Conservation (phyloP, 2,888 invertebrate species). For the Limenitis camilla region DNA sequence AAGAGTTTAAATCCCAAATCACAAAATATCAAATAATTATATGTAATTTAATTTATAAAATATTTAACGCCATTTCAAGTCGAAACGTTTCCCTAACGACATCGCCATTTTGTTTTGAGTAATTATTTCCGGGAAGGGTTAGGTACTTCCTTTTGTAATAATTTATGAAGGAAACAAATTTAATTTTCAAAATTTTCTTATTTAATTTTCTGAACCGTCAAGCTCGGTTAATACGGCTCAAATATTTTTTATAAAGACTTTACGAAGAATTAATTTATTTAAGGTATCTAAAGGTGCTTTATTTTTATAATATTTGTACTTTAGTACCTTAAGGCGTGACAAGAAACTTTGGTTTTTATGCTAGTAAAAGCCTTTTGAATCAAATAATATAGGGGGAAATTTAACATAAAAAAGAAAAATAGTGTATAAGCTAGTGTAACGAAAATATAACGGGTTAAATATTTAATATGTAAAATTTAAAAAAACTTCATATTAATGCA, state of each 20-base stretch:
- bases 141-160: conserved; percentile 14
- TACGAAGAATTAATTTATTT: not conserved
- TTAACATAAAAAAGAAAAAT: no score
- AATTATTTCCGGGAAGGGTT: conserved; percentile 16
- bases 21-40: not conserved
- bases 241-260: conserved; percentile 7
- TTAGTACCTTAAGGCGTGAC: no score
- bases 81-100: not conserved
- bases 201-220: conserved; percentile 3
- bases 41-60: not conserved
- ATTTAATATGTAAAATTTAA: no score
- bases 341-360: no score
- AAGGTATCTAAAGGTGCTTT: not conserved
- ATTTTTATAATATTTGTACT: not conserved
- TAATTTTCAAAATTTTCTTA: conserved; percentile 14
- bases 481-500: no score
- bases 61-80: not conserved
- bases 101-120: conserved; percentile 15
- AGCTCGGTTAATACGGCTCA: not conserved
- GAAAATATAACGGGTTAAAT: no score
- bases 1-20: no score
- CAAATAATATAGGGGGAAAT: no score
- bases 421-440: no score
- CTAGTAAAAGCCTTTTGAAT: no score
- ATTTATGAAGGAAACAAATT: conserved; percentile 12